Percentiles rank a stretch among this genome's conserved stretches.
Conservation (phyloP, 2,113 vertebrate genomes). For the Campylomormyrus tamandua region DNA sequence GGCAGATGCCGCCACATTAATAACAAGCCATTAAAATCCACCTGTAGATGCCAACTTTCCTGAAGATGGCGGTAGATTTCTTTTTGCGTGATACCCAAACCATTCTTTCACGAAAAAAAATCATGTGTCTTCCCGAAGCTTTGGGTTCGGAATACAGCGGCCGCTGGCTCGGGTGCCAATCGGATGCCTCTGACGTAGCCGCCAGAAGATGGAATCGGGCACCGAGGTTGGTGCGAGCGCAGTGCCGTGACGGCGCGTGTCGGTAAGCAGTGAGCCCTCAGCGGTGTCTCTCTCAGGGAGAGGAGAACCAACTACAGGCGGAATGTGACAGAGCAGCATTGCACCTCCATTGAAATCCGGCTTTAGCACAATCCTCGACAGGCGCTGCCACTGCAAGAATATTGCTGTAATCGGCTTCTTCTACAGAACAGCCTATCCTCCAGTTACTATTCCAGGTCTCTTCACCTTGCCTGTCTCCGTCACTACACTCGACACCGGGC, state of each 20-base stretch:
- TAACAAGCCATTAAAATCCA: neutral
- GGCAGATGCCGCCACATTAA: neutral
- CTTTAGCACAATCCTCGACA: slow-evolving; percentile 11
- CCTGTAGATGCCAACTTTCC: slow-evolving; percentile 31
- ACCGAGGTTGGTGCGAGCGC: neutral
- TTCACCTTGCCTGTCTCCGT: neutral
- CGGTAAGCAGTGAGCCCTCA: slow-evolving; percentile 20
- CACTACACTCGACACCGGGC: neutral
- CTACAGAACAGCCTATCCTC: slow-evolving; percentile 29
- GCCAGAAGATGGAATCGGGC: slow-evolving; percentile 24
- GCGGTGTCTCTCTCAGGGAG: slow-evolving; percentile 23
- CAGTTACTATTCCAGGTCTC: slow-evolving; percentile 9
- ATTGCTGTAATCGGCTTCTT: slow-evolving; percentile 28
- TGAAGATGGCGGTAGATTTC: slow-evolving; percentile 53
- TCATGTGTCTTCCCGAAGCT: slow-evolving; percentile 11
- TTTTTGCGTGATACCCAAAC: neutral
- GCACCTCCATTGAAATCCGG: slow-evolving; percentile 29
- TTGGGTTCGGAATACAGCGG: slow-evolving; percentile 18
- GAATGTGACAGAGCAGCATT: slow-evolving; percentile 46
- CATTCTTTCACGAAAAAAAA: neutral
- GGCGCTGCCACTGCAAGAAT: slow-evolving; percentile 18
- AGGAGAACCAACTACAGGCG: slow-evolving; percentile 43
- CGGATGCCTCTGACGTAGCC: slow-evolving; percentile 49
- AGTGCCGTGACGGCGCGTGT: slow-evolving; percentile 42
- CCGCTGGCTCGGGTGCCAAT: slow-evolving; percentile 16